These are phyloP conservation scores for Thecophora atra DNA, from an alignment of 2,888 invertebrate species.

Conservation along the genomic window DNA sequence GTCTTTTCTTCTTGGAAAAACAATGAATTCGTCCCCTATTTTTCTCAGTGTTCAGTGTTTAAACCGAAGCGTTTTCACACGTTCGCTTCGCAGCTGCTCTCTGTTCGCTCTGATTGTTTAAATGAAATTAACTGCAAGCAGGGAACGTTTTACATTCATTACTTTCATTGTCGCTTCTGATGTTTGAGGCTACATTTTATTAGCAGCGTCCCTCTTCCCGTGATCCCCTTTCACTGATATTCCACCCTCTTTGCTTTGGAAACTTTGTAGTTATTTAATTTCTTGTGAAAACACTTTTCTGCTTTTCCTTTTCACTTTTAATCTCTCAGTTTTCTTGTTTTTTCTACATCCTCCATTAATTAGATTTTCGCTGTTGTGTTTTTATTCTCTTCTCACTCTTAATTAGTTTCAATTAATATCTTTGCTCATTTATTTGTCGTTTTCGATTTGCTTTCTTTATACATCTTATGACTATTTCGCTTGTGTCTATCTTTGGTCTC, in stretches of 20 bases:
- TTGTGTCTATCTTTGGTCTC: background rate
- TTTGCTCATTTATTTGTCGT: conserved; percentile 23
- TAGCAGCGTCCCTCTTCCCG: background rate
- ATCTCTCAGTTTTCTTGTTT: background rate
- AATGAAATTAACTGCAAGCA: background rate
- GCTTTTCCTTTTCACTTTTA: background rate
- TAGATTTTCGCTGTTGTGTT: background rate
- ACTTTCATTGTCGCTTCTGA: background rate
- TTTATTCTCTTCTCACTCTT: background rate
- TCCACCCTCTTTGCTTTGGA: background rate
- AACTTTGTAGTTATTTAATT: conserved; percentile 17
- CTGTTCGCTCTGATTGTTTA: background rate
- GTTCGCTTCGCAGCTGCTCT: background rate
- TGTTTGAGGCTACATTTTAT: conserved; percentile 1
- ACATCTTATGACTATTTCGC: background rate
- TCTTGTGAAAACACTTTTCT: background rate
- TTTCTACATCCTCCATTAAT: background rate
- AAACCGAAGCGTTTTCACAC: background rate
- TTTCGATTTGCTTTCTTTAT: background rate
- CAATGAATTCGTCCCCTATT: too few relatives aligned
- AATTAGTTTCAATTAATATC: conserved; percentile 29
- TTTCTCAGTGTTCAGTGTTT: background rate
- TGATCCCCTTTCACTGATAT: background rate
- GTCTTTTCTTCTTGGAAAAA: too few relatives aligned
- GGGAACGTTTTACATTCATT: background rate